phyloP scores from a whole-genome alignment of 2,113 vertebrate species.

The Lampris incognitus region DNA sequence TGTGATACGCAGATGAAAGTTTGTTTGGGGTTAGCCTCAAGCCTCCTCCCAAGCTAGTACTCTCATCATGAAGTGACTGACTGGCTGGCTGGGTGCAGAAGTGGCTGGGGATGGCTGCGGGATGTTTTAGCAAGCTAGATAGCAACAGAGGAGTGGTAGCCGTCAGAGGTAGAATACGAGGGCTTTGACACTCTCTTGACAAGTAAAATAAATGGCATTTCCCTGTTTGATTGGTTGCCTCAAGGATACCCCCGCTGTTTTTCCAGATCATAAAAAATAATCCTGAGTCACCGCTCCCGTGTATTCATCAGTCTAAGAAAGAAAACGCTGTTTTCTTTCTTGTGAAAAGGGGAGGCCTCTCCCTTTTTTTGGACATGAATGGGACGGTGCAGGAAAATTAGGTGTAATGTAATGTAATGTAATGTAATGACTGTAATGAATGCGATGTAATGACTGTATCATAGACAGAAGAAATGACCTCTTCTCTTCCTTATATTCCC shows the following conservation, averaged over 20 bases:
- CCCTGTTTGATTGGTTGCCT: slow-evolving; percentile 51
- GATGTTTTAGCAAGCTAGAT: slow-evolving; percentile 49
- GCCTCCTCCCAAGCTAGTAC: slow-evolving; percentile 56
- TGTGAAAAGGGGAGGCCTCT: too few relatives aligned
- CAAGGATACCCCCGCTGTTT: slow-evolving; percentile 24
- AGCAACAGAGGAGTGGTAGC: slow-evolving; percentile 32
- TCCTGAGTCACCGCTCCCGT: slow-evolving; percentile 1
- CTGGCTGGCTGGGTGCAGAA: slow-evolving; percentile 42
- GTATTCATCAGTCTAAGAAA: slow-evolving; percentile 2
- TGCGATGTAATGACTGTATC: too few relatives aligned
- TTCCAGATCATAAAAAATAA: slow-evolving; percentile 5
- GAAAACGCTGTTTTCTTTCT: neutral
- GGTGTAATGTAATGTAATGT: too few relatives aligned
- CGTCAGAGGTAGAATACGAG: slow-evolving; percentile 14
- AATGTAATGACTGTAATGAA: too few relatives aligned
- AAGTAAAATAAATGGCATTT: slow-evolving; percentile 47
- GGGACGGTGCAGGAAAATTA: too few relatives aligned
- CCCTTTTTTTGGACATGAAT: too few relatives aligned
- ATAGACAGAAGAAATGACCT: too few relatives aligned
- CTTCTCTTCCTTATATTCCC: too few relatives aligned
- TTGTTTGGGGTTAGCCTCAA: slow-evolving; percentile 65
- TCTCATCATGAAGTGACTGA: slow-evolving; percentile 57
- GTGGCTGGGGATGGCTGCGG: slow-evolving; percentile 35
- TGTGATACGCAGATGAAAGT: slow-evolving; percentile 70
- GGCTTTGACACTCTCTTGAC: slow-evolving; percentile 41